Conservation (phyloP, 2,113 vertebrate species). For the Ranitomeya variabilis region DNA sequence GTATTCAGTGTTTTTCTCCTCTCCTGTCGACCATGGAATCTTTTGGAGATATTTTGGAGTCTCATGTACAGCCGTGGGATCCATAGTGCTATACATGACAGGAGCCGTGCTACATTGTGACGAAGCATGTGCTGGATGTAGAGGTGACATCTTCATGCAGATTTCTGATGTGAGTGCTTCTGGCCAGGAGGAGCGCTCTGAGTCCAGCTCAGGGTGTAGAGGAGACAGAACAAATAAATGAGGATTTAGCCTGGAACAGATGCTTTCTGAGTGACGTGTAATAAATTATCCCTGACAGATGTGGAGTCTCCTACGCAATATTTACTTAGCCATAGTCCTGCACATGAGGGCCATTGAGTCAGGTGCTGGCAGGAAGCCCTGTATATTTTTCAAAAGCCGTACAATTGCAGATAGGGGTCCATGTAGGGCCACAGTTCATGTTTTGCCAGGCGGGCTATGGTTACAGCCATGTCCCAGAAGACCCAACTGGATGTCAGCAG, state of each 20-base stretch:
- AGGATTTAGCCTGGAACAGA: slow-evolving; percentile 31
- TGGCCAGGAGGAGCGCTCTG: background rate
- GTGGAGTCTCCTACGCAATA: slow-evolving; percentile 48
- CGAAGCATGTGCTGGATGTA: background rate
- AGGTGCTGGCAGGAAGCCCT: slow-evolving; percentile 53
- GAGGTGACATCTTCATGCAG: background rate
- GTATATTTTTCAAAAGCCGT: slow-evolving; percentile 50
- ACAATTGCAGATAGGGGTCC: slow-evolving; percentile 17
- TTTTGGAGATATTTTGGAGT: too few relatives aligned
- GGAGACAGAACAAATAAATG: slow-evolving; percentile 48
- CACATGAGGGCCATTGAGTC: slow-evolving; percentile 50
- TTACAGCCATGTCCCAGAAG: slow-evolving; percentile 30
- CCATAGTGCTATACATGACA: background rate
- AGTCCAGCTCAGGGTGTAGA: background rate
- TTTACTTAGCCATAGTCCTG: slow-evolving; percentile 37
- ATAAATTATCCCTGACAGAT: slow-evolving; percentile 56
- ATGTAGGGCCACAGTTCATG: slow-evolving; percentile 46
- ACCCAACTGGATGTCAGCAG: slow-evolving; percentile 45
- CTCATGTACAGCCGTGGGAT: too few relatives aligned
- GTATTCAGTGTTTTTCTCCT: too few relatives aligned
- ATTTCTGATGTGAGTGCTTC: background rate
- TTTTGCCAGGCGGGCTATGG: slow-evolving; percentile 46
- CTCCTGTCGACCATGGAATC: too few relatives aligned
- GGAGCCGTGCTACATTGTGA: background rate
- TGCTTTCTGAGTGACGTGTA: slow-evolving; percentile 50